Evolutionary conservation across 2,113 vertebrate species (phyloP).

Genomic region (Donacobius atricapilla): DNA sequence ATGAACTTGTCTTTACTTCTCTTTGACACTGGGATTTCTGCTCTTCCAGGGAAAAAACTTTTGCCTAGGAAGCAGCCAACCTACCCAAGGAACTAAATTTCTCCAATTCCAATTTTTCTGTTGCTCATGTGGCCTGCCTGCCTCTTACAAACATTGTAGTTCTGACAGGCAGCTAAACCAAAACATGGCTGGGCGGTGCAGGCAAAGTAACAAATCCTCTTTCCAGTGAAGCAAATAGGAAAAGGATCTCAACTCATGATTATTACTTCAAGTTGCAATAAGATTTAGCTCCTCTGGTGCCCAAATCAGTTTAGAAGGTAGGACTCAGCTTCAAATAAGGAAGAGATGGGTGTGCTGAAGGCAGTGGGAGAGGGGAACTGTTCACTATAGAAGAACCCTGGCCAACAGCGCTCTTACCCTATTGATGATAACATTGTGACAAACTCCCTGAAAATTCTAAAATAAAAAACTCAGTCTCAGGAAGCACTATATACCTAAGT

Average conservation of each 20-base stretch:
- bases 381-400: background rate
- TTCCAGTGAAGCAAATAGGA: background rate
- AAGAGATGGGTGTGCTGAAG: background rate
- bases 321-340: background rate
- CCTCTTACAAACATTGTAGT: background rate
- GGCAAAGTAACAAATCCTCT: background rate
- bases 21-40: background rate
- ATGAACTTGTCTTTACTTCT: background rate
- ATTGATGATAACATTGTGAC: background rate
- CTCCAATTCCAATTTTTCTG: background rate
- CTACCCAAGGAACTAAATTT: background rate
- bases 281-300: background rate
- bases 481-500: background rate
- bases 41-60: background rate
- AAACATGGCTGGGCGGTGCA: rapidly evolving
- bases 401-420: background rate
- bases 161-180: background rate
- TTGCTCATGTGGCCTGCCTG: background rate
- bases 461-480: background rate
- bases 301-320: background rate
- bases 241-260: background rate
- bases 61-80: background rate
- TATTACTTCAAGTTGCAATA: background rate
- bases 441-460: background rate
- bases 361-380: background rate